These are phyloP conservation scores for Misgurnus anguillicaudatus DNA, from an alignment of 2,113 vertebrate genomes.

Conservation along the genomic window DNA sequence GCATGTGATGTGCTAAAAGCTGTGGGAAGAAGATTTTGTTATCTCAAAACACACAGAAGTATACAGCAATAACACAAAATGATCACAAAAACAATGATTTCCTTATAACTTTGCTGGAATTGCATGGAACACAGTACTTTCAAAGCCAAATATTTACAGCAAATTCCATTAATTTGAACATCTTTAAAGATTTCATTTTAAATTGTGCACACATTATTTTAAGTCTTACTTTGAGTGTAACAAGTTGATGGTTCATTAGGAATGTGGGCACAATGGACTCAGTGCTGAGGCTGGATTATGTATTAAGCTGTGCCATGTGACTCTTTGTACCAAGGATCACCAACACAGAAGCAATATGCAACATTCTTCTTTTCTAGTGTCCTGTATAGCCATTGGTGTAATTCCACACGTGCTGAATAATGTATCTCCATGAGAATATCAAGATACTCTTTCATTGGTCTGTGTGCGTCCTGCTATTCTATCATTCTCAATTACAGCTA, in stretches of 20 bases:
- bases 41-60: constrained; percentile 18
- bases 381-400: background rate
- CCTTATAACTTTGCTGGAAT: no score
- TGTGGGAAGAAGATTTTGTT: background rate
- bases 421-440: constrained; percentile 15
- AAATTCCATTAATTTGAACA: background rate
- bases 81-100: background rate
- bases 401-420: constrained; percentile 44
- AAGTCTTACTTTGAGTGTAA: background rate
- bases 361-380: background rate
- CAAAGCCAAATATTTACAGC: background rate
- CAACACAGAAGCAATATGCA: background rate
- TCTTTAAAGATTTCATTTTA: no score
- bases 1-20: constrained; percentile 30
- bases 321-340: background rate
- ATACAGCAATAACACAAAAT: background rate
- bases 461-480: background rate
- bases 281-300: background rate
- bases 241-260: background rate
- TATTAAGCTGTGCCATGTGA: constrained; percentile 34
- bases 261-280: constrained; percentile 6
- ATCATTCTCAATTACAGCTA: background rate
- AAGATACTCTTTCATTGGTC: constrained; percentile 20
- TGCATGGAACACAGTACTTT: no score
- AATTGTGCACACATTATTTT: background rate